These are phyloP conservation scores for Meteorus cinctellus DNA, from an alignment of 2,888 invertebrate genomes.

Conservation along the genomic window DNA sequence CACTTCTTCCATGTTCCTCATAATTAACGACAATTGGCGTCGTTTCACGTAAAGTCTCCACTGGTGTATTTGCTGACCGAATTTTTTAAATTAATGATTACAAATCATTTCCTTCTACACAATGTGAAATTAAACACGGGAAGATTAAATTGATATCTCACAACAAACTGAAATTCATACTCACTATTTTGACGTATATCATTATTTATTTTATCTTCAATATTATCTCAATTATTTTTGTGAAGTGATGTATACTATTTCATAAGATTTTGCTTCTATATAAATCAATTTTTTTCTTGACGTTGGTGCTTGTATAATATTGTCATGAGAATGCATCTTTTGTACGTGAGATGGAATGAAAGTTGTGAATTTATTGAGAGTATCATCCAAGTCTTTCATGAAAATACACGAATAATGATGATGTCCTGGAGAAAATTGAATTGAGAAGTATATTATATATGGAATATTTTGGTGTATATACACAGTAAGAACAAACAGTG, in stretches of 20 bases:
- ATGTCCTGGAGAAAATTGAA: background rate
- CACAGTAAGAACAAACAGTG: background rate
- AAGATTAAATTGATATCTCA: too few species aligned
- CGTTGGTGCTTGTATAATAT: background rate
- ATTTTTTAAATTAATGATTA: conserved; percentile 29
- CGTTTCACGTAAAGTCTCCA: conserved; percentile 26
- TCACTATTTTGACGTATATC: background rate
- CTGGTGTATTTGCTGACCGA: conserved; percentile 30
- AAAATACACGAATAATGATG: too few species aligned
- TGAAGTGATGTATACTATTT: background rate
- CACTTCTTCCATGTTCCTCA: conserved; percentile 19
- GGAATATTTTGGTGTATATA: background rate
- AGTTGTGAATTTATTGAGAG: background rate
- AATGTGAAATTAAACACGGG: too few species aligned
- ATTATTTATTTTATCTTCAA: background rate
- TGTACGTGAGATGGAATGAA: background rate
- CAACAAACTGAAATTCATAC: too few species aligned
- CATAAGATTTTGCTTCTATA: background rate
- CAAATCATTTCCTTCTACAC: too few species aligned
- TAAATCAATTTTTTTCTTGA: background rate
- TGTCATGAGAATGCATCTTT: background rate
- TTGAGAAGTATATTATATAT: background rate
- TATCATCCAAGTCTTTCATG: background rate
- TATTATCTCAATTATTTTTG: background rate
- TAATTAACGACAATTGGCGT: conserved; percentile 35